Base-by-base conservation (phyloP, 92 coral and sea anemone species). In the Galaxea fascicularis region DNA sequence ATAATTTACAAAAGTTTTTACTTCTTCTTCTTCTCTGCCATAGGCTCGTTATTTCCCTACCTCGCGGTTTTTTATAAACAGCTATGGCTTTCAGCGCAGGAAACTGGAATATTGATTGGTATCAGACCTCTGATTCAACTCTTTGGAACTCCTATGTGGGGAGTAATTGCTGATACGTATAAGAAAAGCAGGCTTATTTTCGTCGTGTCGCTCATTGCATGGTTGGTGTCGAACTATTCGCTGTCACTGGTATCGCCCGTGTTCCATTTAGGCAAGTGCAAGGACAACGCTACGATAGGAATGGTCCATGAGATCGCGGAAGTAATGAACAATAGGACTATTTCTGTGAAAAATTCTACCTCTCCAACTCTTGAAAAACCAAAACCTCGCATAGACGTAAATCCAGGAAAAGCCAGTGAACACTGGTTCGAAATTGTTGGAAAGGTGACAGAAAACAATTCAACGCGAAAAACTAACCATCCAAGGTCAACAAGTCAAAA, bases 31-130 rank as follows among this genome's bases (percentile, higher is more conserved):
- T 89, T 90, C 71, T 92, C 98, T 3, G 96, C 98, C 22, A 77
- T 92, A 4, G 98, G 98, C 25, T 89, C 98, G 8, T 66, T 96
- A 71, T 86, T 96, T 57, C 98, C 98, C 25, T 96, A 94, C 80
- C 85, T 96, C 25, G 90, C 98, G 10, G 95, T 96, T 52, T 94
- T 88, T 90, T 96, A 94, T 80, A 96, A 96, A 89, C 98, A 96
- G 77, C 73, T 94, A 10, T 93, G 96, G 95, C 86, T 96, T 65
- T 92, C 98, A 2, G 98, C 98, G 10, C 94, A 80, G 6, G 95
- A 96, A 74, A 96, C 98, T 24, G 98, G 98, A 49, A 81, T 90
- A 57, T 76, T 96, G 52, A 89, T 96, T 15, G 98, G 98, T 12
- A 89, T 96, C 47, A 82, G 96, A 56, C 98, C 96, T 9, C 74